Conservation (phyloP, 2,113 vertebrate genomes). For the Pomatostomus ruficeps region DNA sequence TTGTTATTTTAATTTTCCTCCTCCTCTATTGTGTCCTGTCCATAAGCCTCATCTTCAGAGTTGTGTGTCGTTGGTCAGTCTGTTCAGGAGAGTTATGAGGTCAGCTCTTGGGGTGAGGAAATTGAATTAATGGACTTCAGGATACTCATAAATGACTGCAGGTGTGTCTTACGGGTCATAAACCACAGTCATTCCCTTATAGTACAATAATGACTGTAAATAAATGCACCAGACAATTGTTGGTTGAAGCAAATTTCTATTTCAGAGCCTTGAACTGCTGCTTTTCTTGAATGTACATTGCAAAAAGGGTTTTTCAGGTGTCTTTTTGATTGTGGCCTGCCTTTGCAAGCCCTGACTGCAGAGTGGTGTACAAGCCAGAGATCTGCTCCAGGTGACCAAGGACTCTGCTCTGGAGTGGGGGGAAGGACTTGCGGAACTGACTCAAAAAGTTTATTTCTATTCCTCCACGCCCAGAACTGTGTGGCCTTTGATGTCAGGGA, state of each 20-base stretch:
- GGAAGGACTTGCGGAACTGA: not conserved
- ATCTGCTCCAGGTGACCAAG: not conserved
- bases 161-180: not conserved
- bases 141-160: not conserved
- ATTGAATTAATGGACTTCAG: not conserved
- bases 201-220: not conserved
- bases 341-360: not conserved
- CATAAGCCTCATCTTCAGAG: not conserved
- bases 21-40: not conserved
- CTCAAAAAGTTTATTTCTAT: not conserved
- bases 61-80: not conserved
- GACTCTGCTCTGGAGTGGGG: not conserved
- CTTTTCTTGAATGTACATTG: not conserved
- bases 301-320: not conserved
- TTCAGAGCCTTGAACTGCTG: not conserved
- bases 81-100: not conserved
- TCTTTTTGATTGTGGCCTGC: not conserved
- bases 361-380: not conserved
- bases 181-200: not conserved
- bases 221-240: not conserved
- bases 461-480: not conserved
- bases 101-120: not conserved
- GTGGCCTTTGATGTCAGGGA: not conserved
- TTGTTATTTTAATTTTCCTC: not conserved
- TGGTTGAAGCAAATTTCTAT: not conserved